Evolutionary conservation across 1,140 invertebrate genomes (phyloP), one percentile per base, ranked within the genome.

Genomic region (Drosophila lowei): DNA sequence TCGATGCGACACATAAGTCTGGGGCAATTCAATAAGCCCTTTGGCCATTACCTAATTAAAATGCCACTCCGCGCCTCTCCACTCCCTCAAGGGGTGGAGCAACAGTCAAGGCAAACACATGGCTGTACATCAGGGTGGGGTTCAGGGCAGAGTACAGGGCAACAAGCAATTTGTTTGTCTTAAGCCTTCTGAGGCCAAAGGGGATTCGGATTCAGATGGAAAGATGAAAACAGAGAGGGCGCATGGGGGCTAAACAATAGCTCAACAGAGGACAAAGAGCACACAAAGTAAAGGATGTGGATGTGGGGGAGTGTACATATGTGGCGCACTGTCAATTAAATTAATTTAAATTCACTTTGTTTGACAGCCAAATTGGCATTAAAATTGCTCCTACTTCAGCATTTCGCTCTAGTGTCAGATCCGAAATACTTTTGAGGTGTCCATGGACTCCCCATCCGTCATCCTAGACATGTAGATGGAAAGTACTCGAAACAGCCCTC

Each of bases 141-240:
- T 58, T 28, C 28, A 44, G 48, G 50, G 49, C 72, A 80, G 11
- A 42, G 30, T 58, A 23, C 28, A 44, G 48, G 50, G 49, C 72
- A 80, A 49, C 67, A 80, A 83, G 73, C 73, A 83, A 79, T 73
- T 63, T 83, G 63, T 78, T 77, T 83, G 68, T 77, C 52, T 83
- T 83, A 25, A 77, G 79, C 68, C 54, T 9, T 3, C 9, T 16
- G 28, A 30, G 28, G 6, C 7, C 9, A 18, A 53, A 16, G 15
- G 9, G 50, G 18, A 23, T 41, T 61, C 30, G 30, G 30, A 34
- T 34, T 9, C 30, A 34, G 9, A 34, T 34, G 30, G 8, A 9
- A 34, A 9, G 8, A 34, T 3, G 42, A 30, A 64, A 43, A 34
- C 34, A 54, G 21, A 38, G 42, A 16, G 15, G 28, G 16, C 38